Conservation (phyloP, 2,888 invertebrate genomes). For the Drosophila pegasa region DNA sequence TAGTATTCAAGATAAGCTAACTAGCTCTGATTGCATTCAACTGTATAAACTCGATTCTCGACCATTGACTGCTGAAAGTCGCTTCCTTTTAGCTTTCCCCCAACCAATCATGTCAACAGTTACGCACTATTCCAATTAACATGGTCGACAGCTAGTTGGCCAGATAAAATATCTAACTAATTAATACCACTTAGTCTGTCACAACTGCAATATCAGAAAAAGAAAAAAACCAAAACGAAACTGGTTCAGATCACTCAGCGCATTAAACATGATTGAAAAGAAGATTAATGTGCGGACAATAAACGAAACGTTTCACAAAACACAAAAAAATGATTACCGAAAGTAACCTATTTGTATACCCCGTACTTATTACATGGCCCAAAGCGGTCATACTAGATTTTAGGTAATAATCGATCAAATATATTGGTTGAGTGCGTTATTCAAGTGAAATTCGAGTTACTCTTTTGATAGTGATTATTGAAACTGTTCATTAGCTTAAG, state of each 20-base stretch:
- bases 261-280: conserved; percentile 35
- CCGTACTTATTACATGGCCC: conserved; percentile 2
- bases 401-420: neutral
- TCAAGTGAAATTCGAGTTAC: neutral
- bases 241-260: conserved; percentile 34
- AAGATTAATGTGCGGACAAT: conserved; percentile 54
- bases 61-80: conserved; percentile 5
- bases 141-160: conserved; percentile 10
- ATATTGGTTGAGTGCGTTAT: neutral
- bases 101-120: neutral
- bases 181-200: conserved; percentile 26
- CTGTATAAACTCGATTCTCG: conserved; percentile 22
- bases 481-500: neutral
- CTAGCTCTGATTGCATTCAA: neutral
- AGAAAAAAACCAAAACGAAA: conserved; percentile 17
- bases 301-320: conserved; percentile 24
- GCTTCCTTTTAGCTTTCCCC: conserved; percentile 41
- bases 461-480: neutral
- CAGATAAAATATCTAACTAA: conserved; percentile 35
- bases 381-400: neutral
- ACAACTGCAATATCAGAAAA: conserved; percentile 17
- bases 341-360: conserved; percentile 48
- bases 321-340: conserved; percentile 24
- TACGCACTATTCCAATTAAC: conserved; percentile 20
- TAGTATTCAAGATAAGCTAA: conserved; percentile 29